Base-by-base conservation (phyloP, 2,888 invertebrate genomes). In the Chrysotoxum bicinctum region DNA sequence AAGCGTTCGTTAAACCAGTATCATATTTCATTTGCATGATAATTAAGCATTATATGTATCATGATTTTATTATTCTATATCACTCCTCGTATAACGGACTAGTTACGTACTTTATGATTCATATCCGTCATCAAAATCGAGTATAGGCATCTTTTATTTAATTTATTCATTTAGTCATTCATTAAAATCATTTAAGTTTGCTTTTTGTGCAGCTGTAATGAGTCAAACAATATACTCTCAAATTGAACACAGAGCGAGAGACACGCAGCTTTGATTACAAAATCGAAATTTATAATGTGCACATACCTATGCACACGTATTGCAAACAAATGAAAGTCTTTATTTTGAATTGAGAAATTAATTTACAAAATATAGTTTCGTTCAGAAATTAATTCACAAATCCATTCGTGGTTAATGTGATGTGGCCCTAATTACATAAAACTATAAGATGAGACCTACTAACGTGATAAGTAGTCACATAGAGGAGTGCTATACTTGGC, bases 21-120 rank as follows among this genome's bases (percentile, higher is more conserved):
- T 7, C 62, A 62, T 30, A 45, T 62, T 43, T 19, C 16, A 26
- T 43, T 19, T 26, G 43, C 62, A 45, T 62, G 62, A 62, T 62
- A 62, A 43, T 26, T 26, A 10, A 26, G 10, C 10, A 19, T 12
- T 3, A 6, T 43, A 14, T 26, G n/a, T n/a, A n/a, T n/a, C n/a
- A 9, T 43, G n/a, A 14, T 23, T 60, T 37, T 30, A 62, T 43
- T 45, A 45, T 62, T 43, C 43, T 16, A 43, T 12, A 30, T 9
- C 10, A 26, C n/a, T 60, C 9, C 43, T 23, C 40, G n/a, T 8
- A 23, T 60, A 60, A 23, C 40, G 40, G n/a, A 26, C 37, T 21
- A 40, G 37, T 60, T n/a, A n/a, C n/a, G n/a, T 60, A 40, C 4
- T 56, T 21, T 4, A 62, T 62, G 43, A 62, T 16, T 62, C 62